Percentiles rank a stretch among this genome's conserved stretches.
Conservation (phyloP, 2,113 vertebrate species). For the Barnardius zonarius region DNA sequence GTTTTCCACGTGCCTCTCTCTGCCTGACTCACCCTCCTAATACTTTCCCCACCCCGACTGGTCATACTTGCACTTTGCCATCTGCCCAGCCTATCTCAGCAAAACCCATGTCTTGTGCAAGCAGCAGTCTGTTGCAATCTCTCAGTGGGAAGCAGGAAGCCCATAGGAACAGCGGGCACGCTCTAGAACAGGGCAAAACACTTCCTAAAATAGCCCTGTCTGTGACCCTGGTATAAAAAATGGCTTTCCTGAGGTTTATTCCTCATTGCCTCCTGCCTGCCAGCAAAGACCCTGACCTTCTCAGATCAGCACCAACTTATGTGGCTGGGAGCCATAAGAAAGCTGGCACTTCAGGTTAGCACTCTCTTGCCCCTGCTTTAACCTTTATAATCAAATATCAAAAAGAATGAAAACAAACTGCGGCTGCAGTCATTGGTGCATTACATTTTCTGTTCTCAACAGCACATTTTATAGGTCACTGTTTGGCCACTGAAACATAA, state of each 20-base stretch:
- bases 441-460: slow-evolving; percentile 55
- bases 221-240: neutral
- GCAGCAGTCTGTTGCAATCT: neutral
- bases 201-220: neutral
- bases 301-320: neutral
- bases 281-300: neutral
- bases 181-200: neutral
- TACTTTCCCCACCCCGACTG: neutral
- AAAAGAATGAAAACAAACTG: slow-evolving; percentile 25
- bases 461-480: slow-evolving; percentile 65
- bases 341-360: neutral
- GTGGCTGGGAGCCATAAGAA: neutral
- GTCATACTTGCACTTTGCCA: neutral
- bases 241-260: neutral
- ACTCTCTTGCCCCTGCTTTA: slow-evolving; percentile 4
- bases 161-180: neutral
- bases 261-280: neutral
- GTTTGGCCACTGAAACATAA: slow-evolving; percentile 63
- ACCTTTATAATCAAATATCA: slow-evolving; percentile 45
- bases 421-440: neutral
- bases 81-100: neutral
- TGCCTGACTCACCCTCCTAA: neutral
- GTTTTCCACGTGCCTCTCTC: neutral
- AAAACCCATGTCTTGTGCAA: neutral
- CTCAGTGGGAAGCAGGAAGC: neutral